A percentile compares a stretch with the other conserved stretches of the same genome.
phyloP scores from a whole-genome alignment of 2,888 invertebrate species.

The Creontiades dilutus region DNA sequence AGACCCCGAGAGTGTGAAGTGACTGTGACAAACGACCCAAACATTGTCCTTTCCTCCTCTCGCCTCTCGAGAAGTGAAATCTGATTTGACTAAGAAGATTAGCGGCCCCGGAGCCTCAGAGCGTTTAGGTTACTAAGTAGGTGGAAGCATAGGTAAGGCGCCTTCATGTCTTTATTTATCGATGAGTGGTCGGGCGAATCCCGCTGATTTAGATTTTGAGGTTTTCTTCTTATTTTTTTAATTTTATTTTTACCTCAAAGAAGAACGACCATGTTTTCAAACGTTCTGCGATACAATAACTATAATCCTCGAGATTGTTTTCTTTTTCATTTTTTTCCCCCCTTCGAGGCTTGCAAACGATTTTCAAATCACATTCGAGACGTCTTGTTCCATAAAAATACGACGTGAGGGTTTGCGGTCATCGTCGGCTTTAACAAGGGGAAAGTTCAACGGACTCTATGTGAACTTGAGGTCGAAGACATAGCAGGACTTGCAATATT shows the following conservation, averaged over 20 bases:
- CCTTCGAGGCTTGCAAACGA: background rate
- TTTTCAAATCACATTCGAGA: conserved; percentile 21
- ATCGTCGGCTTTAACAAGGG: background rate
- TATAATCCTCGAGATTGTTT: background rate
- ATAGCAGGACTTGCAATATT: background rate
- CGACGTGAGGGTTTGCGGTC: conserved; percentile 12
- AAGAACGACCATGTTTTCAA: background rate
- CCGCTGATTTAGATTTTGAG: conserved; percentile 40
- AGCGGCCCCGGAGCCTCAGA: conserved; percentile 42
- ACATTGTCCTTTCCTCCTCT: conserved; percentile 16
- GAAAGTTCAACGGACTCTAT: background rate
- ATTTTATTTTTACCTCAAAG: background rate
- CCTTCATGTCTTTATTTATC: conserved; percentile 57
- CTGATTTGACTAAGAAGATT: conserved; percentile 64
- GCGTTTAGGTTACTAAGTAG: conserved; percentile 62
- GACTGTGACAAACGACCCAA: conserved; percentile 53
- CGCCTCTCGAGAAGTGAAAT: conserved; percentile 47
- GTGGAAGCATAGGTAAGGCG: conserved; percentile 59
- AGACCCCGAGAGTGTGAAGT: conserved; percentile 40
- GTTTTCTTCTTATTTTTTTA: background rate
- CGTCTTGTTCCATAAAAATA: conserved; percentile 5
- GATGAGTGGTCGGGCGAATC: conserved; percentile 6
- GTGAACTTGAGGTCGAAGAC: background rate
- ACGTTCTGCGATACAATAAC: background rate
- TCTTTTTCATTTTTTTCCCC: background rate